A percentile compares a stretch with the other conserved stretches of the same genome.
Conservation (phyloP, 2,113 vertebrate genomes). For the Piprites chloris region DNA sequence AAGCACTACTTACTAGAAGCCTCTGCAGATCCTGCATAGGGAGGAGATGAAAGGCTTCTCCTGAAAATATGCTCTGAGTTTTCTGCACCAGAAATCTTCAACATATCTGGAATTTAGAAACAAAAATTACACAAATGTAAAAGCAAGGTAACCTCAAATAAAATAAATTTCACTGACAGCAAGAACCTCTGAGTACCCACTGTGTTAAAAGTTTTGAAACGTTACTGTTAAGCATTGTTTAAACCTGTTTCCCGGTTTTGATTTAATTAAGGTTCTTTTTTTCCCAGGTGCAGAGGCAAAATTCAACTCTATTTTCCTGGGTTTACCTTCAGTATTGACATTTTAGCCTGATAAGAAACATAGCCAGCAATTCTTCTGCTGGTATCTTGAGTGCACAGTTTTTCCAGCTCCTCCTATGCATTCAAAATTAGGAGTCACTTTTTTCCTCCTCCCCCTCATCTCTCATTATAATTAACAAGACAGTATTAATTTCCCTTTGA, state of each 20-base stretch:
- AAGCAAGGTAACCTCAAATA: not conserved
- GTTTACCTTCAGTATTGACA: not conserved
- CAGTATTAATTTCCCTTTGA: not conserved
- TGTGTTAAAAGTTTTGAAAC: not conserved
- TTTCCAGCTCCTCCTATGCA: not conserved
- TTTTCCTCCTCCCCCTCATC: not conserved
- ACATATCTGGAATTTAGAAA: conserved; percentile 50
- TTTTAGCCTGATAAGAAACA: not conserved
- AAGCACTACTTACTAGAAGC: conserved; percentile 68
- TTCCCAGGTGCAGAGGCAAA: not conserved
- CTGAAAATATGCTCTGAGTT: conserved; percentile 54
- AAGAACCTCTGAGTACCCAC: not conserved
- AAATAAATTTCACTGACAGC: not conserved
- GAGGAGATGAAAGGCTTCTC: conserved; percentile 70
- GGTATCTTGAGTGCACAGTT: not conserved
- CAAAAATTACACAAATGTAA: not conserved
- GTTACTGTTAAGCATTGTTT: not conserved
- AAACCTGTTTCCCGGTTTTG: not conserved
- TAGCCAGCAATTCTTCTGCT: not conserved
- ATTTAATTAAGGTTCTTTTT: not conserved
- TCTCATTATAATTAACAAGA: not conserved
- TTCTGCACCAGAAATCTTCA: conserved; percentile 50
- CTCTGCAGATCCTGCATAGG: conserved; percentile 70
- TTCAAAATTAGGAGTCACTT: not conserved
- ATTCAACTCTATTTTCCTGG: not conserved